A percentile compares a stretch with the other conserved stretches of the same genome.
Conservation (phyloP, 2,888 invertebrate species). For the Tenthredo scrophulariae region DNA sequence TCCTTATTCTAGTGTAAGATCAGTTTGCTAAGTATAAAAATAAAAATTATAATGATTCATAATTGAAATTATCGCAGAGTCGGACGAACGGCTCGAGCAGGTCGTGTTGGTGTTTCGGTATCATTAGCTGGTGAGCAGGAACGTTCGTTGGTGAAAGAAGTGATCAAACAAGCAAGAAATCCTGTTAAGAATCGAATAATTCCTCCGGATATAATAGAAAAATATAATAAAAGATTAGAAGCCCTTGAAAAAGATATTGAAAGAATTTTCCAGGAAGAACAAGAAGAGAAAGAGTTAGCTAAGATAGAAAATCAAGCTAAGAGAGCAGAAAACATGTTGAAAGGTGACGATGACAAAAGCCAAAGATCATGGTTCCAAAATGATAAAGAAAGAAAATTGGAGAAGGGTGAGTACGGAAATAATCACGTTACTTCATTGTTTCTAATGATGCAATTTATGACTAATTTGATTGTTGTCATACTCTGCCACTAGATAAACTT, state of each 20-base stretch:
- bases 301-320: slow-evolving; percentile 92
- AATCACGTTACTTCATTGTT: background rate
- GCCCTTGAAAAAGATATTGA: slow-evolving; percentile 90
- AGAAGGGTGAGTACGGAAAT: slow-evolving; percentile 83
- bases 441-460: slow-evolving; percentile 72
- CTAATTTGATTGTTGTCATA: slow-evolving; percentile 32
- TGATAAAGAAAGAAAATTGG: slow-evolving; percentile 87
- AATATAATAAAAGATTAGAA: slow-evolving; percentile 88
- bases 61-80: slow-evolving; percentile 80
- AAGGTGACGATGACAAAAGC: slow-evolving; percentile 77
- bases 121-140: slow-evolving; percentile 97
- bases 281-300: slow-evolving; percentile 89
- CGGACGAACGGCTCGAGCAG: slow-evolving; percentile 97
- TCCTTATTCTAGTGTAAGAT: background rate
- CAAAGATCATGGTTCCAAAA: slow-evolving; percentile 93
- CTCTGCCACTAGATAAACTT: slow-evolving; percentile 65
- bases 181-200: slow-evolving; percentile 94
- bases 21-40: background rate
- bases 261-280: slow-evolving; percentile 91
- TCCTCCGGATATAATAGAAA: slow-evolving; percentile 93
- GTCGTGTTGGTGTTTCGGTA: slow-evolving; percentile 95
- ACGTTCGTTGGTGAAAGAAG: slow-evolving; percentile 93
- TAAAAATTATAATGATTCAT: background rate
- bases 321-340: slow-evolving; percentile 84
- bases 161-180: slow-evolving; percentile 91